These are phyloP conservation scores for Heliothis virescens DNA, from an alignment of 1,140 invertebrate species.

Conservation along the genomic window DNA sequence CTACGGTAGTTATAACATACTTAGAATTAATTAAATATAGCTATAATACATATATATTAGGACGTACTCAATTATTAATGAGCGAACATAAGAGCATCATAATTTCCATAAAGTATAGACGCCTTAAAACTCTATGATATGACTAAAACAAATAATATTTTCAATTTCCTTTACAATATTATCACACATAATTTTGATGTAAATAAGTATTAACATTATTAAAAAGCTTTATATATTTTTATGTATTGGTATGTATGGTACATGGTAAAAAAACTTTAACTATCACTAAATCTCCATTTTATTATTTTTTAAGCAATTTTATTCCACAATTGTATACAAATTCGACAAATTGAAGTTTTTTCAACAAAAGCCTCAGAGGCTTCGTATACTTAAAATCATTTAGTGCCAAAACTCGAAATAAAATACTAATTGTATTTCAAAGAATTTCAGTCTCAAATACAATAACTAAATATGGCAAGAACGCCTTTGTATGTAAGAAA, in stretches of 20 bases:
- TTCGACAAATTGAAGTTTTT: neutral
- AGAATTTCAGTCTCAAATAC: constrained; percentile 48
- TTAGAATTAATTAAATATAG: neutral
- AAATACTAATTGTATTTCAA: constrained; percentile 25
- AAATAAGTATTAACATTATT: constrained; percentile 16
- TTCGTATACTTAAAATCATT: constrained; percentile 7
- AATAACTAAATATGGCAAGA: constrained; percentile 47
- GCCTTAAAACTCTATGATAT: constrained; percentile 68
- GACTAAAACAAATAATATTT: constrained; percentile 58
- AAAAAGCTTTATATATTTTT: constrained; percentile 26
- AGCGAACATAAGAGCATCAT: constrained; percentile 56
- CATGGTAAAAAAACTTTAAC: neutral
- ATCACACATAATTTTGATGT: constrained; percentile 58
- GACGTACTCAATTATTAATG: constrained; percentile 50
- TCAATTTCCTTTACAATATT: constrained; percentile 50
- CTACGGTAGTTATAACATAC: neutral
- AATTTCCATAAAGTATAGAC: constrained; percentile 49
- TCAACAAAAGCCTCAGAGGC: constrained; percentile 10
- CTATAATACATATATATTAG: constrained; percentile 48
- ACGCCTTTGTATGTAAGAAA: constrained; percentile 31
- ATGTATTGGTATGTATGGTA: neutral
- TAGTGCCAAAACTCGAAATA: constrained; percentile 20
- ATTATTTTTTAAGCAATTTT: neutral
- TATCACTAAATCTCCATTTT: neutral
- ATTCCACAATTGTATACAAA: neutral